These are phyloP conservation scores for Aulostomus chinensis DNA, from an alignment of 2,797 vertebrate genomes.

Conservation along the genomic window DNA sequence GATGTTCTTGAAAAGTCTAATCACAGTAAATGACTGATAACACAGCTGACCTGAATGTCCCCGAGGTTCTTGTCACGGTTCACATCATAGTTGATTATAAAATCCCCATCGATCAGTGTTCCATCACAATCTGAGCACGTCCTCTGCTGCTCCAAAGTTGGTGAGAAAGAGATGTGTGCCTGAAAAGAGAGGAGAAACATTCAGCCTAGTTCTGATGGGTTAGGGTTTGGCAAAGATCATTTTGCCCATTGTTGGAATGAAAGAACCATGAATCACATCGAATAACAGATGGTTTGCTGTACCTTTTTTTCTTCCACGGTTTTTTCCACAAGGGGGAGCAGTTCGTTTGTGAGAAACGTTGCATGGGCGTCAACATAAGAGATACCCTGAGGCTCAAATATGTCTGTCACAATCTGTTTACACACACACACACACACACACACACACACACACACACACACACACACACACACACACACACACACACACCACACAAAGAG, in stretches of 20 bases:
- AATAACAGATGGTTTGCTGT: background rate
- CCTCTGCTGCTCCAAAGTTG: constrained; percentile 88
- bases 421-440: constrained; percentile 19
- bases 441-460: no score
- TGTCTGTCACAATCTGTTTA: constrained; percentile 80
- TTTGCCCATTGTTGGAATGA: no score
- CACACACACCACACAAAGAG: no score
- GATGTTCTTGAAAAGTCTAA: no score
- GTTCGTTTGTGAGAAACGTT: constrained; percentile 86
- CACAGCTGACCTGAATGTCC: constrained; percentile 84
- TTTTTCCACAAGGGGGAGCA: constrained; percentile 82
- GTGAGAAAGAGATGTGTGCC: constrained; percentile 88
- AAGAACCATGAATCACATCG: no score
- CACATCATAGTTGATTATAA: constrained; percentile 89
- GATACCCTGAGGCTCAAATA: constrained; percentile 87
- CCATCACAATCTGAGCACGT: constrained; percentile 82
- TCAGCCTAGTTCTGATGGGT: no score
- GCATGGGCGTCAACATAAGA: constrained; percentile 79
- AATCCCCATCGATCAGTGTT: constrained; percentile 88
- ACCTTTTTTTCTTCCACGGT: constrained; percentile 83
- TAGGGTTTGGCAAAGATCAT: background rate
- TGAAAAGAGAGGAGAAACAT: constrained; percentile 52
- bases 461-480: no score
- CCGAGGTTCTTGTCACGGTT: constrained; percentile 76
- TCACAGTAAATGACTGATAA: background rate